phyloP scores from a whole-genome alignment of 2,797 vertebrate genomes.

The Pagetopsis macropterus region DNA sequence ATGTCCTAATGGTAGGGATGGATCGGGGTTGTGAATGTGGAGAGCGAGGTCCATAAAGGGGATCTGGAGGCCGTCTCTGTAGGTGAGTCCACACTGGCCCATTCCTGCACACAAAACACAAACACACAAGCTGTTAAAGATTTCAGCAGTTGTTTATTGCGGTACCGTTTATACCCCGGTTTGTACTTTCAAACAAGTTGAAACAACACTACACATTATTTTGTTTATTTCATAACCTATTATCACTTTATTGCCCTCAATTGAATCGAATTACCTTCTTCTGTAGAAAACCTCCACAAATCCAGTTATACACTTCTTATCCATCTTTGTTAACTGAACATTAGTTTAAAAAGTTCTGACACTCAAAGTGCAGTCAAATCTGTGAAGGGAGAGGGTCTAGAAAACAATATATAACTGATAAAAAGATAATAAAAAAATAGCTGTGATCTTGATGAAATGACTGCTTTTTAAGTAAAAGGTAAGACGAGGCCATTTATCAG shows the following conservation, averaged over 20 bases:
- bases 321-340: not conserved
- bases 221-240: not conserved
- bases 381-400: not conserved
- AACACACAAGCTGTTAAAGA: slow-evolving; percentile 26
- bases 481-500: not conserved
- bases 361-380: too few species aligned
- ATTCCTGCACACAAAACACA: slow-evolving; percentile 65
- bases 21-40: slow-evolving; percentile 67
- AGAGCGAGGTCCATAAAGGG: slow-evolving; percentile 61
- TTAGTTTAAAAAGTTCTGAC: too few species aligned
- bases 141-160: slow-evolving; percentile 27
- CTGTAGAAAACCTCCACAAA: not conserved
- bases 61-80: slow-evolving; percentile 44
- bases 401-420: not conserved
- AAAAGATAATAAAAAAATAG: not conserved
- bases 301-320: not conserved
- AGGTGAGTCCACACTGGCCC: slow-evolving; percentile 41
- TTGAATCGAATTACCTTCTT: not conserved
- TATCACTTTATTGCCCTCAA: not conserved
- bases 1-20: slow-evolving; percentile 49
- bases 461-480: not conserved
- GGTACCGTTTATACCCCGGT: not conserved
- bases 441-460: not conserved
- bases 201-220: not conserved
- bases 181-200: slow-evolving; percentile 15